Conservation (phyloP, 2,797 vertebrate species). For the Zalophus californianus region DNA sequence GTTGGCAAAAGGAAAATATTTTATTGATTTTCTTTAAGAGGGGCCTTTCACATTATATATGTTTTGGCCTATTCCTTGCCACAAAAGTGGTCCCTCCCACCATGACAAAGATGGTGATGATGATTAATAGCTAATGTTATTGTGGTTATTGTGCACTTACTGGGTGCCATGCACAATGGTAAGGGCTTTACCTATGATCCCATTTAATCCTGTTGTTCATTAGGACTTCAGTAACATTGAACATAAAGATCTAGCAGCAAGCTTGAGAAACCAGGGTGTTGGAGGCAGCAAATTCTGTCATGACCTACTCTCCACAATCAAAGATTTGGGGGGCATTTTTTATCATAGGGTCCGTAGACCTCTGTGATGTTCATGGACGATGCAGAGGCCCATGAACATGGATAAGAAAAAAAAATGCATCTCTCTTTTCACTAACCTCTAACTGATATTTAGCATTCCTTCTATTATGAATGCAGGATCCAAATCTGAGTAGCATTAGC, state of each 20-base stretch:
- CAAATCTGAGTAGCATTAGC: constrained; percentile 14
- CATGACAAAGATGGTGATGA: background rate
- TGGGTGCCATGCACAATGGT: background rate
- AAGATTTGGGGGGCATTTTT: background rate
- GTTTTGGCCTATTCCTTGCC: background rate
- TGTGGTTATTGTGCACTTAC: background rate
- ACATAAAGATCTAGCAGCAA: background rate
- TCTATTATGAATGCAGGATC: background rate
- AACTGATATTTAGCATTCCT: constrained; percentile 35
- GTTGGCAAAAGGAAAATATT: background rate
- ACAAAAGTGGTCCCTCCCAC: background rate
- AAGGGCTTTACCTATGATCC: background rate
- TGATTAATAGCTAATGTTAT: background rate
- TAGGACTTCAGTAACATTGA: background rate
- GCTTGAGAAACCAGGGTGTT: background rate
- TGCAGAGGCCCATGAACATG: background rate
- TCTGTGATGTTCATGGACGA: background rate
- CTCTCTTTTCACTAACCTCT: background rate
- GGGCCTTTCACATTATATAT: background rate
- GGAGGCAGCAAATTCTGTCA: background rate
- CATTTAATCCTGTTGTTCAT: background rate
- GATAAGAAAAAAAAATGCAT: background rate
- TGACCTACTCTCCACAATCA: background rate
- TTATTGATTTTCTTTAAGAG: constrained; percentile 1
- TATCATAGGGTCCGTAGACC: too few relatives aligned